These are phyloP conservation scores for Eremophila alpestris DNA, from an alignment of 2,797 vertebrate genomes.

Conservation along the genomic window DNA sequence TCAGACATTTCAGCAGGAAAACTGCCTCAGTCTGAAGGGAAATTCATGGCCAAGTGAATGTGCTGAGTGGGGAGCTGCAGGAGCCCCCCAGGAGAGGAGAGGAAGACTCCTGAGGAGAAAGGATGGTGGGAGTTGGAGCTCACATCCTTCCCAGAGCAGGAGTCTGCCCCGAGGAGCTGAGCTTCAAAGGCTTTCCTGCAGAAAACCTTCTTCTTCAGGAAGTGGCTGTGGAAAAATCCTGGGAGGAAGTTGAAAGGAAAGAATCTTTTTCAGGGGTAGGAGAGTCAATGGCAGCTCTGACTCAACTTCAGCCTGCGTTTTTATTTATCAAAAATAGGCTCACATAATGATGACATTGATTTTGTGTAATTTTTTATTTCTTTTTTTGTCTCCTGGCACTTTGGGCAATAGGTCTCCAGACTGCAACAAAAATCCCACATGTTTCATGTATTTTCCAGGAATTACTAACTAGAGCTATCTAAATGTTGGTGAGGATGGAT, in stretches of 20 bases:
- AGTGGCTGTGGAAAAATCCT: background rate
- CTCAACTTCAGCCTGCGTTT: background rate
- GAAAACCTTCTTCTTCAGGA: background rate
- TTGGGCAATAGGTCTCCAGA: background rate
- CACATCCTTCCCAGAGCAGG: background rate
- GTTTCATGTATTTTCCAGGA: background rate
- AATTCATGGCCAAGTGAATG: background rate
- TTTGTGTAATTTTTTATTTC: background rate
- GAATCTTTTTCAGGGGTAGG: background rate
- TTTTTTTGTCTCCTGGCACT: background rate
- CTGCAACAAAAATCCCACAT: background rate
- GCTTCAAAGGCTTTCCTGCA: slow-evolving; percentile 15
- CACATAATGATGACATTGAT: background rate
- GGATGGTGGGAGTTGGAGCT: background rate
- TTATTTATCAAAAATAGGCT: background rate
- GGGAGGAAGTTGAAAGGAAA: background rate
- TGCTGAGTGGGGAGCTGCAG: background rate
- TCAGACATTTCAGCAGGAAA: background rate
- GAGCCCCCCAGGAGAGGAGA: background rate
- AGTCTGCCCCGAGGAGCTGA: background rate
- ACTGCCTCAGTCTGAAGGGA: background rate
- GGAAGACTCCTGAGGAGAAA: background rate
- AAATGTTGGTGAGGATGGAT: background rate
- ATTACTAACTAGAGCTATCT: background rate
- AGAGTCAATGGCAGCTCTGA: background rate